Evolutionary conservation across 23 tunicate species (phyloP), one percentile per base, ranked within the genome.

Genomic region (Diplosoma virens): DNA sequence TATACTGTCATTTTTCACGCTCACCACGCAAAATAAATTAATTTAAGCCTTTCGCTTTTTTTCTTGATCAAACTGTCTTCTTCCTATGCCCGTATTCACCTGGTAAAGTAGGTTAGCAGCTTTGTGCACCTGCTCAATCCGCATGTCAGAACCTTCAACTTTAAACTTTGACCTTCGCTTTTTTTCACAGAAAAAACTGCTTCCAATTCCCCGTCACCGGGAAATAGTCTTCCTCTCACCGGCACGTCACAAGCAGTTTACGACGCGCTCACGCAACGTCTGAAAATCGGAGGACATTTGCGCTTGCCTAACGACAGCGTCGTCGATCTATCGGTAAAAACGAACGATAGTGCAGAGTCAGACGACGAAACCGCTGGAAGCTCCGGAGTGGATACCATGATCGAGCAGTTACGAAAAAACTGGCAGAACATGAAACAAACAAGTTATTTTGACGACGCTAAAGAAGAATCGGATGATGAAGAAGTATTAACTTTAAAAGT

Each of bases 401-500:
- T 82, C 67, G 87, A 82, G 46, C 52, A 81, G 1, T 46, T 82
- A 1, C 58, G 81, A 32, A 52, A 66, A 59, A 74, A 58, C 53
- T 82, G 87, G 87, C 80, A 82, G 24, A 65, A 74, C 32, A 67
- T 67, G 27, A 26, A 37, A 6, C 52, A 67, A 18, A 21, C 28
- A 17, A 11, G 5, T 28, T 33, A 11, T 2, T 31, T 30, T 14
- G 80, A 84, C 28, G 82, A 50, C 27, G 72, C 23, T 29, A 53
- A 22, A 20, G 23, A 69, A 25, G 84, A 68, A 47, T 33, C 67
- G 7, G 72, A 47, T 35, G 32, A 0, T 24, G 87, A 82, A n/a
- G 83, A 78, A 60, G 58, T 81, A n/a, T 47, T 89, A 20, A 78
- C 79, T 17, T n/a, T 89, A 26, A 78, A 78, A 47, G 88, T 89